Percentiles rank a stretch among this genome's conserved stretches.
phyloP scores from a whole-genome alignment of 2,113 vertebrate genomes.

The Megalops atlanticus region DNA sequence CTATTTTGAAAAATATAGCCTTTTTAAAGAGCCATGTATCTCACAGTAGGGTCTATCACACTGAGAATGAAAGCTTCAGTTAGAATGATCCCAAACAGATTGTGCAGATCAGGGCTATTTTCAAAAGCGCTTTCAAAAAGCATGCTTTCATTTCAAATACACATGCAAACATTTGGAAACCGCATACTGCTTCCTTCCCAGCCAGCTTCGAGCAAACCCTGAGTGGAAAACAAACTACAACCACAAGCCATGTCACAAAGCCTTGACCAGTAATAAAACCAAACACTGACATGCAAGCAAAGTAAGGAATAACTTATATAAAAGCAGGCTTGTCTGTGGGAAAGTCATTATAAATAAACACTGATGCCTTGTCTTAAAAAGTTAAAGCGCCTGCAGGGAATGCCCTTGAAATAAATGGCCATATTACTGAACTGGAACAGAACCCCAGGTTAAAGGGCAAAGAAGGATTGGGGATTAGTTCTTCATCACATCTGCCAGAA shows the following conservation, averaged over 20 bases:
- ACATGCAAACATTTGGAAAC: constrained; percentile 25
- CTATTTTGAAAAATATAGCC: background rate
- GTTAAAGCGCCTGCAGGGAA: background rate
- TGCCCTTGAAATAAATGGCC: constrained; percentile 18
- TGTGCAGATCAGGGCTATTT: constrained; percentile 3
- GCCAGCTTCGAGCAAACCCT: constrained; percentile 10
- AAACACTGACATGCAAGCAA: constrained; percentile 19
- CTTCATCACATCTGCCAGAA: background rate
- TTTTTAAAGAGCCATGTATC: background rate
- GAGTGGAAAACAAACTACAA: constrained; percentile 3
- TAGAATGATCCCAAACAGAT: background rate
- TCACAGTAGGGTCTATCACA: background rate
- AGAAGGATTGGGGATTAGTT: background rate
- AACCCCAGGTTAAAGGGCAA: background rate
- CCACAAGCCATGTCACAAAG: background rate
- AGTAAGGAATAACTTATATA: background rate
- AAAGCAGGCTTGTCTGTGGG: constrained; percentile 20
- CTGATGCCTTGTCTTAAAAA: constrained; percentile 19
- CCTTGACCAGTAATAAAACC: background rate
- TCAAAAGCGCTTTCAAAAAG: constrained; percentile 3
- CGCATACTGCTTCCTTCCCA: background rate
- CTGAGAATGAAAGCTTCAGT: background rate
- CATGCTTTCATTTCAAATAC: constrained; percentile 28
- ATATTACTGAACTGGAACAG: background rate
- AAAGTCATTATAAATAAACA: constrained; percentile 16